Base-by-base conservation (phyloP, 53 echinoderm and acorn worm genomes). In the Hippasteria phrygiana region DNA sequence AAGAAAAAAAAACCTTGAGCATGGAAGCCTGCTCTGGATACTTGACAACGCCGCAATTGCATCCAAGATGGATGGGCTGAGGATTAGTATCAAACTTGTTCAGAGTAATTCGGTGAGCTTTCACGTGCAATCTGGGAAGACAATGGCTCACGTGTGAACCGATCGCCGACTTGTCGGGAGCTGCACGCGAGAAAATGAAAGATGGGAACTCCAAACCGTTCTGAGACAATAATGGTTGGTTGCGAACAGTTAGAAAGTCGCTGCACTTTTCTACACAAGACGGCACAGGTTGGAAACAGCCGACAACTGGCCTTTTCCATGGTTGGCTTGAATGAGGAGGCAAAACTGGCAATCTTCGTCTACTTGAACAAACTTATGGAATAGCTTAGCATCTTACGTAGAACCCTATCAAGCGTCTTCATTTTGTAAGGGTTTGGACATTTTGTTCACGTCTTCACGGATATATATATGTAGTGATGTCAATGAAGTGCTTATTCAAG, bases 161-260 rank as follows among this genome's bases (percentile, higher is more conserved):
- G 50, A 31, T 51, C n/a, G n/a, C 32, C 29, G 50, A 34, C n/a
- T 2, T 17, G 16, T 36, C 43, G 35, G 46, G 75, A 38, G 2
- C n/a, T 7, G 26, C 40, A 56, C 56, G 79, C 39, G 42, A 40
- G 79, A 62, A 56, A 37, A 56, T 79, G 55, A 79, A 79, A 31
- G 59, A 39, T 79, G 4, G 20, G 48, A 18, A 79, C 7, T 36
- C 54, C 10, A 2, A 34, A 55, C 56, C 20, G 18, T 37, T n/a
- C n/a, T 27, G 35, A 38, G 59, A 42, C 79, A 26, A 78, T 53
- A 9, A 20, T 27, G 56, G 22, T 22, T 27, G 29, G 32, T 38
- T 0, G 5, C 10, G 2, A 36, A 9, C 3, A 31, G 32, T 4
- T 54, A 33, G 7, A 5, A 35, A 36, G 12, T 11, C 11, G 40